Percentiles rank a stretch among this genome's conserved stretches.
These are phyloP conservation scores for Ceriagrion tenellum DNA, from an alignment of 2,888 invertebrate genomes.

Conservation along the genomic window DNA sequence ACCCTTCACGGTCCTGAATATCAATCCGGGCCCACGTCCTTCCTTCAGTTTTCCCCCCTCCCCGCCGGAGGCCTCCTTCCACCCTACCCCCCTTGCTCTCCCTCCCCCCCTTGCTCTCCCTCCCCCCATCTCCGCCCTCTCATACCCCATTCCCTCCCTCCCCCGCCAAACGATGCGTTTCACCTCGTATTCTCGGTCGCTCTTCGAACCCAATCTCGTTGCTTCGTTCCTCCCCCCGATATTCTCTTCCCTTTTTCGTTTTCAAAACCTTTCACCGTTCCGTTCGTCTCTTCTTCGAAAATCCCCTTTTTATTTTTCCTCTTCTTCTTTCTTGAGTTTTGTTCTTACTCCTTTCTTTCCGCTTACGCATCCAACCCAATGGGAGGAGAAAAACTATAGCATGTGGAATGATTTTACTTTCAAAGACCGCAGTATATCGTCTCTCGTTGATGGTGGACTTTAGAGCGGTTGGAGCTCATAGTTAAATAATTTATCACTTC, in stretches of 20 bases:
- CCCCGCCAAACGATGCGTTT: slow-evolving; percentile 8
- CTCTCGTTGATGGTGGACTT: too few species aligned
- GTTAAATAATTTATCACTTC: too few species aligned
- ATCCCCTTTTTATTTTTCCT: not conserved
- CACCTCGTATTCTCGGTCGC: not conserved
- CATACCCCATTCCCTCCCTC: not conserved
- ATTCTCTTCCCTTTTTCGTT: not conserved
- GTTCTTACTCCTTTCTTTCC: too few species aligned
- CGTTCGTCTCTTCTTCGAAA: not conserved
- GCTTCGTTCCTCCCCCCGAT: not conserved
- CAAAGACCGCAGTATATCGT: too few species aligned
- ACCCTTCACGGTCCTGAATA: slow-evolving; percentile 17
- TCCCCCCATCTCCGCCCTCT: not conserved
- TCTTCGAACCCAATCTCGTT: not conserved
- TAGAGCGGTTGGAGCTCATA: too few species aligned
- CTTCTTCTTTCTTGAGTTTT: not conserved
- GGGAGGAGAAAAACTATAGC: too few species aligned
- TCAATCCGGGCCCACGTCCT: not conserved
- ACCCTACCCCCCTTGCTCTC: not conserved
- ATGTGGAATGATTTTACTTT: too few species aligned
- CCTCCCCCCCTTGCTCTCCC: too few species aligned
- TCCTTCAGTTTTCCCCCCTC: not conserved
- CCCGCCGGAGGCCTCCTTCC: not conserved
- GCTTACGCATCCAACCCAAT: too few species aligned
- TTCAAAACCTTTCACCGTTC: not conserved